Evolutionary conservation across 2,797 vertebrate species (phyloP).

Genomic region (Passerculus sandwichensis): DNA sequence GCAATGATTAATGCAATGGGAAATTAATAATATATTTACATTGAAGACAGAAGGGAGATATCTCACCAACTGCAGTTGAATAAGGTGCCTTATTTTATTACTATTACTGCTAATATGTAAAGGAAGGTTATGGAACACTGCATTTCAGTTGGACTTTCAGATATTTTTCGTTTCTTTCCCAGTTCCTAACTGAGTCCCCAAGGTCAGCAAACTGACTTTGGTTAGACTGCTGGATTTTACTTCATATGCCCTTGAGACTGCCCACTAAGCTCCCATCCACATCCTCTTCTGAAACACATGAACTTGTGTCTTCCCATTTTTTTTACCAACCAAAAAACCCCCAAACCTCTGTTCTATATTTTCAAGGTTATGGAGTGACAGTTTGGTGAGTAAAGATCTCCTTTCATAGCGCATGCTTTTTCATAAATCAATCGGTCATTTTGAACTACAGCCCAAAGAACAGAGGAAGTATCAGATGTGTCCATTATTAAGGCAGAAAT

Average conservation of each 20-base stretch:
- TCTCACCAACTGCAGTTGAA: fast-evolving
- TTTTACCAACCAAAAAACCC: neutral
- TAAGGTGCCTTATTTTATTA: neutral
- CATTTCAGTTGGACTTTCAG: neutral
- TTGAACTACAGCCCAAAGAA: slow-evolving; percentile 1
- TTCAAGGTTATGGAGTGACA: slow-evolving; percentile 18
- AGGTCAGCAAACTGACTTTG: neutral
- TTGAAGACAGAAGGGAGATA: neutral
- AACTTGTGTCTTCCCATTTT: neutral
- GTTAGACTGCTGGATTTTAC: neutral
- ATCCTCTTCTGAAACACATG: neutral
- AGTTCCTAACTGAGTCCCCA: neutral
- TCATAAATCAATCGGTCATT: slow-evolving; percentile 32
- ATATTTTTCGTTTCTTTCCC: neutral
- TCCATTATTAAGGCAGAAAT: slow-evolving; percentile 12
- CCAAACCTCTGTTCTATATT: neutral
- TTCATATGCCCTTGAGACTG: neutral
- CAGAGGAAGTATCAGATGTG: slow-evolving; percentile 44
- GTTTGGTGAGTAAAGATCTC: neutral
- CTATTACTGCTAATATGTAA: neutral
- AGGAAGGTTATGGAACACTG: neutral
- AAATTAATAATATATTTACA: neutral
- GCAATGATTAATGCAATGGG: neutral
- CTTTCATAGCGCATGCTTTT: neutral
- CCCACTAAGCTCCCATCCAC: neutral